Percentiles rank a stretch among this genome's conserved stretches.
These are phyloP conservation scores for Pollimyrus isidori DNA, from an alignment of 2,113 vertebrate species.

Conservation along the genomic window DNA sequence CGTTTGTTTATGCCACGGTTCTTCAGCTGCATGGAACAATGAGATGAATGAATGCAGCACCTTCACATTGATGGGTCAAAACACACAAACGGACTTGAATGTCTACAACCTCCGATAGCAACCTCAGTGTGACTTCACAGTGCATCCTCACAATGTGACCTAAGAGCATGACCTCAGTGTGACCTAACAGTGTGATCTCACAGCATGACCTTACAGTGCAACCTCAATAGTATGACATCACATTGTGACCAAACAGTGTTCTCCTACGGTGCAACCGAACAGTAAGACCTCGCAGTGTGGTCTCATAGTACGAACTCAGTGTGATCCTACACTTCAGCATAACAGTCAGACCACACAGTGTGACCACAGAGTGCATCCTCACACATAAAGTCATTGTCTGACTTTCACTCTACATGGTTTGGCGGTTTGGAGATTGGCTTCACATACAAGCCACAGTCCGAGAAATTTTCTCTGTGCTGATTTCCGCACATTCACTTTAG, in stretches of 20 bases:
- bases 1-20: constrained; percentile 57
- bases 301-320: not conserved
- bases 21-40: constrained; percentile 51
- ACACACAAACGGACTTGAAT: not conserved
- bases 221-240: not conserved
- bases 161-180: not conserved
- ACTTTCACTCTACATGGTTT: not conserved
- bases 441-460: not conserved
- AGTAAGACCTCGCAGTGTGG: not conserved
- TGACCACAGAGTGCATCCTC: not conserved
- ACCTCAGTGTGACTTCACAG: not conserved
- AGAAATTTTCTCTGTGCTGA: not conserved
- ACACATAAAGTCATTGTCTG: not conserved
- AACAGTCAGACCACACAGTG: not conserved
- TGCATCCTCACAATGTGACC: not conserved
- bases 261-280: not conserved
- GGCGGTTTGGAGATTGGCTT: not conserved
- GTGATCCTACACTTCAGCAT: not conserved
- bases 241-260: not conserved
- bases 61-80: not conserved
- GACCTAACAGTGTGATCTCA: not conserved
- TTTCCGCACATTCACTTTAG: not conserved
- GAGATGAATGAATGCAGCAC: not conserved
- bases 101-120: not conserved
- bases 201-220: not conserved